Evolutionary conservation across 2,888 invertebrate genomes (phyloP).

Genomic region (Chaetogeoica ovagalla): DNA sequence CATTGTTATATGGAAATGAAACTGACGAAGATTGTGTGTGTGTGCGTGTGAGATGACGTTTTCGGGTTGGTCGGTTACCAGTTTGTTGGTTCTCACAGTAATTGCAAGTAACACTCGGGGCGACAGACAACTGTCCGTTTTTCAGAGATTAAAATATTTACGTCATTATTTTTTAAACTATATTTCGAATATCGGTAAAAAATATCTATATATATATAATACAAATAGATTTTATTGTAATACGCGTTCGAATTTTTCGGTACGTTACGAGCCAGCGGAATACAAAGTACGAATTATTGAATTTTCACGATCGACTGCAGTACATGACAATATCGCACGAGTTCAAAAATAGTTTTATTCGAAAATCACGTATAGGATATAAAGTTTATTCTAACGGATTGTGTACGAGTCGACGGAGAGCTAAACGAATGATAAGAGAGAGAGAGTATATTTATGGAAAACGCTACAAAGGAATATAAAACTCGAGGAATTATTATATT

Average conservation of each 20-base stretch:
- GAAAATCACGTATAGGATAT: no score
- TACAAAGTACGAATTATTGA: neutral
- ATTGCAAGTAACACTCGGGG: neutral
- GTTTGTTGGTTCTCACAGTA: neutral
- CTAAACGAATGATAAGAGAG: no score
- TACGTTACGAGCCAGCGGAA: neutral
- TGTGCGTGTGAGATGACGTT: neutral
- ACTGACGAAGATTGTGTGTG: neutral
- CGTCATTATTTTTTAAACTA: neutral
- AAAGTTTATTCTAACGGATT: no score
- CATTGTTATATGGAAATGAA: neutral
- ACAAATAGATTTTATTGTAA: neutral
- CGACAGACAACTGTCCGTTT: neutral
- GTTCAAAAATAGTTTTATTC: no score
- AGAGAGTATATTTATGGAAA: no score
- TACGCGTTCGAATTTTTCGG: neutral
- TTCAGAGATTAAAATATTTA: slow-evolving; percentile 18
- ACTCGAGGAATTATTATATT: no score
- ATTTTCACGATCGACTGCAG: neutral
- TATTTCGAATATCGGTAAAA: neutral
- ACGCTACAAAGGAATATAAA: no score
- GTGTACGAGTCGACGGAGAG: no score
- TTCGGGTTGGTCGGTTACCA: neutral
- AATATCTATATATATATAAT: no score
- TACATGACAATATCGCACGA: no score